Conservation (phyloP, 92 coral and sea anemone species). For the Isaurus tuberculatus region DNA sequence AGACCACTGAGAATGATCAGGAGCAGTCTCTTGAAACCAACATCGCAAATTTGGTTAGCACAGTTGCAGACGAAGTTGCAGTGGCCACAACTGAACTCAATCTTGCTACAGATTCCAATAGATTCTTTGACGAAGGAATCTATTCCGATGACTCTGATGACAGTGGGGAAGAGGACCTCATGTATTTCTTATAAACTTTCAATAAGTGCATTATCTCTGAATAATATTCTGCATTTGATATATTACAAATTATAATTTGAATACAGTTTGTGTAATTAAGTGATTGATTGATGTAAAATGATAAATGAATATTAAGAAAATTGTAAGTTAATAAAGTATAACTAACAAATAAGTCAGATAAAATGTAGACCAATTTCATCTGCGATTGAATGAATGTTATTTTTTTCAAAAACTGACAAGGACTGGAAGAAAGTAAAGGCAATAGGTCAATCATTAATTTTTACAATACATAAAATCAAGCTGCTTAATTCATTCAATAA, state of each 20-base stretch:
- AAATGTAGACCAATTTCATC: slow-evolving; percentile 6
- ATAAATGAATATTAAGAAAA: slow-evolving; percentile 3
- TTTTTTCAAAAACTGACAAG: slow-evolving; percentile 6
- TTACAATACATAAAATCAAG: slow-evolving; percentile 5
- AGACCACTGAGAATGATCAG: slow-evolving; percentile 30
- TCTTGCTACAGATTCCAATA: slow-evolving; percentile 41
- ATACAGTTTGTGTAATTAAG: slow-evolving; percentile 6
- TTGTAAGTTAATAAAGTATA: slow-evolving; percentile 4
- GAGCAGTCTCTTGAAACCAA: slow-evolving; percentile 4
- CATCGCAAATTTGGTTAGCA: slow-evolving; percentile 26
- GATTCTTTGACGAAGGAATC: slow-evolving; percentile 42
- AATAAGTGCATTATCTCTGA: slow-evolving; percentile 6
- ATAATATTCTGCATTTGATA: slow-evolving; percentile 5
- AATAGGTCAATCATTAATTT: slow-evolving; percentile 5
- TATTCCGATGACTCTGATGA: slow-evolving; percentile 43
- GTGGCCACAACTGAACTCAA: slow-evolving; percentile 55
- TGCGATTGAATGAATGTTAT: slow-evolving; percentile 2
- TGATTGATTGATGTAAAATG: slow-evolving; percentile 6
- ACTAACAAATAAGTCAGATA: slow-evolving; percentile 6
- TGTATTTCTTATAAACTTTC: slow-evolving; percentile 1
- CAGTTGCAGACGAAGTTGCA: slow-evolving; percentile 50
- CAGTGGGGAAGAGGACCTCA: slow-evolving; percentile 52
- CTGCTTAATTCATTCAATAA: slow-evolving; percentile 2
- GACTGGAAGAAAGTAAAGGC: slow-evolving; percentile 5
- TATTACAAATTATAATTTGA: background rate